Evolutionary conservation across 2,113 vertebrate species (phyloP).

Genomic region (Synchiropus splendidus): DNA sequence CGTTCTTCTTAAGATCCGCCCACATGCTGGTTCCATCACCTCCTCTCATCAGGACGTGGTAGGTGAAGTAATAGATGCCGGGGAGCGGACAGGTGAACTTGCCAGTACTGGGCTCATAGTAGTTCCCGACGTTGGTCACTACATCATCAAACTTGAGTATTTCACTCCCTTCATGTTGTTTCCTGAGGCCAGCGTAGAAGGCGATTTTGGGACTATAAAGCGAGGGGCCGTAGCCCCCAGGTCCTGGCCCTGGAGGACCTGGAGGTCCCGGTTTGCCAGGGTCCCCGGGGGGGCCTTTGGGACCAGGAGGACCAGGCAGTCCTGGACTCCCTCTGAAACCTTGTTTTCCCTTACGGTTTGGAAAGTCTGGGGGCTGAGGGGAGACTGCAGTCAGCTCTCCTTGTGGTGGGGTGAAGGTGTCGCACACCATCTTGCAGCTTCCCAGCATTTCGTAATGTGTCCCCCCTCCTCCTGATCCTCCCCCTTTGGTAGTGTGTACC

Average conservation of each 20-base stretch:
- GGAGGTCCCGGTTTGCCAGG: slow-evolving; percentile 81
- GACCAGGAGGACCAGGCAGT: slow-evolving; percentile 77
- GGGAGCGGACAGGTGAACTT: slow-evolving; percentile 94
- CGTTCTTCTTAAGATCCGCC: slow-evolving; percentile 92
- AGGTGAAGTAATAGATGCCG: slow-evolving; percentile 95
- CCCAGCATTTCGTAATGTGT: slow-evolving; percentile 85
- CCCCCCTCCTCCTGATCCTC: slow-evolving; percentile 68
- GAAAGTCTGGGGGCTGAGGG: slow-evolving; percentile 73
- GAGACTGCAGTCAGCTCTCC: slow-evolving; percentile 71
- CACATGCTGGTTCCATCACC: slow-evolving; percentile 95
- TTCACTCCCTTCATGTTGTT: slow-evolving; percentile 92
- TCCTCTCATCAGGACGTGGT: slow-evolving; percentile 93
- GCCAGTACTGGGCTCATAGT: slow-evolving; percentile 90
- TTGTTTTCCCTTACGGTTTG: slow-evolving; percentile 75
- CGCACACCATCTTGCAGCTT: slow-evolving; percentile 88
- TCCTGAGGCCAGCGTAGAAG: slow-evolving; percentile 88
- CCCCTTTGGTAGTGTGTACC: slow-evolving; percentile 84
- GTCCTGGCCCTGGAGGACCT: slow-evolving; percentile 79
- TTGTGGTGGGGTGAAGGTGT: slow-evolving; percentile 76
- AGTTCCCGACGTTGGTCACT: slow-evolving; percentile 95
- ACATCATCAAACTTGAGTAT: slow-evolving; percentile 93
- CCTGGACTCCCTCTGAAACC: slow-evolving; percentile 79
- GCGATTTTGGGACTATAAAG: slow-evolving; percentile 89
- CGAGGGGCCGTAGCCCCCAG: slow-evolving; percentile 78
- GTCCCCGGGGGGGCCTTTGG: slow-evolving; percentile 80